These are phyloP conservation scores for Regulus satrapa DNA, from an alignment of 2,113 vertebrate species.

Conservation along the genomic window DNA sequence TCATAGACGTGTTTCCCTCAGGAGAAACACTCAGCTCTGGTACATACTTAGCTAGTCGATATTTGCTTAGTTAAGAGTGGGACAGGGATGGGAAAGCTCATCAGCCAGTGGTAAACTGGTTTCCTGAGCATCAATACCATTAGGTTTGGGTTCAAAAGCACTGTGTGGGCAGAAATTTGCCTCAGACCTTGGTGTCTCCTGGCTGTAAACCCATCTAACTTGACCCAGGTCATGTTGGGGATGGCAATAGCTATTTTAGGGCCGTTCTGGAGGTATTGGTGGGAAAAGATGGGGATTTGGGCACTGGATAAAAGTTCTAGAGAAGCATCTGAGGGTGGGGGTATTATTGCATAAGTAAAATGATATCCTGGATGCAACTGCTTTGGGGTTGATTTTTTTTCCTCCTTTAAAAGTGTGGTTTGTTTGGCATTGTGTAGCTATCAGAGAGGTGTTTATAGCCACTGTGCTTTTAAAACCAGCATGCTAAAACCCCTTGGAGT, in stretches of 20 bases:
- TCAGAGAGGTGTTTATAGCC: neutral
- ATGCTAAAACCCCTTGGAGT: neutral
- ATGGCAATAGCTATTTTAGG: neutral
- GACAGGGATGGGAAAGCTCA: neutral
- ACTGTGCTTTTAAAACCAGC: neutral
- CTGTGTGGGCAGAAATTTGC: neutral
- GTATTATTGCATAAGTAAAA: neutral
- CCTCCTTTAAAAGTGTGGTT: neutral
- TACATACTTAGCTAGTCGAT: neutral
- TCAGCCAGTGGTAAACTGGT: neutral
- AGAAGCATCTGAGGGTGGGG: neutral
- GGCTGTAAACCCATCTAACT: neutral
- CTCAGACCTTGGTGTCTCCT: fast-evolving
- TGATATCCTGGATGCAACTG: neutral
- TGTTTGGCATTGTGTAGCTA: neutral
- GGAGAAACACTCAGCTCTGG: neutral
- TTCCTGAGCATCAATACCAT: neutral
- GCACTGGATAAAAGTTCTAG: neutral
- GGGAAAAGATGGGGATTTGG: neutral
- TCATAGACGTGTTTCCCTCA: neutral
- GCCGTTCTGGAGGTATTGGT: neutral
- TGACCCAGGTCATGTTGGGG: fast-evolving
- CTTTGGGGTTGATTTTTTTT: neutral
- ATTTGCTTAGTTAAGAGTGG: neutral
- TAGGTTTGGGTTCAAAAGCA: neutral